Evolutionary conservation across 2,797 vertebrate species (phyloP).

Genomic region (Clarias laeviceps): DNA sequence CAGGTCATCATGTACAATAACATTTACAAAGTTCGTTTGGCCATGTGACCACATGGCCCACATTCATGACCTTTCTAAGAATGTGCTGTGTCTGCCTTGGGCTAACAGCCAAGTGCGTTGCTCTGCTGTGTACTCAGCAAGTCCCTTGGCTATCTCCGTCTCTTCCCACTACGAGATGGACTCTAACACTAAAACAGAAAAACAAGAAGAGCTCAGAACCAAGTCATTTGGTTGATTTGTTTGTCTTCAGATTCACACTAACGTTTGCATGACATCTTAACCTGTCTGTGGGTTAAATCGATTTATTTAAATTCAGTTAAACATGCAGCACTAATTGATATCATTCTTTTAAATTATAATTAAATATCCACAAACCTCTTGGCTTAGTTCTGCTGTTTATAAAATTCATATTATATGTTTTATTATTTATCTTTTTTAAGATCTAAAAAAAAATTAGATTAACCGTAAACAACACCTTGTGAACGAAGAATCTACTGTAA

Average conservation of each 20-base stretch:
- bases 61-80: slow-evolving; percentile 65
- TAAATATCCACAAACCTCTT: neutral
- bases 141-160: slow-evolving; percentile 54
- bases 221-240: neutral
- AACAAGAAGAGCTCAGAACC: neutral
- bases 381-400: neutral
- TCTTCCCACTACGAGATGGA: slow-evolving; percentile 44
- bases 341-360: neutral
- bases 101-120: slow-evolving; percentile 62
- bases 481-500: neutral
- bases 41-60: slow-evolving; percentile 56
- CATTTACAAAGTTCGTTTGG: slow-evolving; percentile 64
- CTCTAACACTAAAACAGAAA: slow-evolving; percentile 35
- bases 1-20: slow-evolving; percentile 61
- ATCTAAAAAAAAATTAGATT: neutral
- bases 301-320: neutral
- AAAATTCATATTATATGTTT: neutral
- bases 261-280: neutral
- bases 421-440: neutral
- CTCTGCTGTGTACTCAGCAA: slow-evolving; percentile 59
- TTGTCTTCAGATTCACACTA: neutral
- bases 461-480: neutral
- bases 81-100: slow-evolving; percentile 60
- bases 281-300: neutral
- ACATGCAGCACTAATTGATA: neutral